Evolutionary conservation across 92 coral and sea anemone genomes (phyloP), one percentile per base, ranked within the genome.

Genomic region (Galaxea fascicularis): DNA sequence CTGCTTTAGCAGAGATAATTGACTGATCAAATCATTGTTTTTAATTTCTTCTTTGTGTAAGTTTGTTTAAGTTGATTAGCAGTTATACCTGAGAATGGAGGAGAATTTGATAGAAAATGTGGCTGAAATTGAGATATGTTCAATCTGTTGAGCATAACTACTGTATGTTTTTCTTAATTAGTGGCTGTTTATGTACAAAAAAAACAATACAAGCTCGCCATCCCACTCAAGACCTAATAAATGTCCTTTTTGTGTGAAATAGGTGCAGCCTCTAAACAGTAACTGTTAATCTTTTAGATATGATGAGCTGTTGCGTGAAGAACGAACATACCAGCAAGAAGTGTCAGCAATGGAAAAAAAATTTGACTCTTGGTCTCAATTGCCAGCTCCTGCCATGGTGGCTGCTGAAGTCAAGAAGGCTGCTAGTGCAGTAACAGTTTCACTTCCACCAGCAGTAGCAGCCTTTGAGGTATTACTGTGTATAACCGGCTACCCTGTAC

Each of bases 401-500:
- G 95, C 98, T 11, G 90, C 83, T 49, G 92, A 86, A 67, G 92
- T 87, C 24, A 96, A 94, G 87, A 94, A 91, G 81, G 93, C 93
- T 21, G 83, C 98, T 31, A 39, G 79, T 22, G 86, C 84, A 44
- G 87, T 89, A 8, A 80, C 98, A 10, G 93, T 86, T 25, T 87
- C 93, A 16, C 77, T 96, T 13, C 99, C 99, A 63, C 99, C 99
- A 49, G 99, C 96, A n/a, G 98, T 96, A 22, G 99, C 99, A 16
- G 98, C 97, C 60, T 96, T 96, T 93, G 99, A 96, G 93, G 98
- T 96, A 79, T 28, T 16, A 52, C 10, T 4, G 24, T 7, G 8
- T 20, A 16, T 57, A 0, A 17, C n/a, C 3, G 21, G 54, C 10
- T 49, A 49, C 54, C 54, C 5, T 10, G 12, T 16, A 10, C 54